phyloP scores from a whole-genome alignment of 2,113 vertebrate genomes.

The Turdus rufiventris region DNA sequence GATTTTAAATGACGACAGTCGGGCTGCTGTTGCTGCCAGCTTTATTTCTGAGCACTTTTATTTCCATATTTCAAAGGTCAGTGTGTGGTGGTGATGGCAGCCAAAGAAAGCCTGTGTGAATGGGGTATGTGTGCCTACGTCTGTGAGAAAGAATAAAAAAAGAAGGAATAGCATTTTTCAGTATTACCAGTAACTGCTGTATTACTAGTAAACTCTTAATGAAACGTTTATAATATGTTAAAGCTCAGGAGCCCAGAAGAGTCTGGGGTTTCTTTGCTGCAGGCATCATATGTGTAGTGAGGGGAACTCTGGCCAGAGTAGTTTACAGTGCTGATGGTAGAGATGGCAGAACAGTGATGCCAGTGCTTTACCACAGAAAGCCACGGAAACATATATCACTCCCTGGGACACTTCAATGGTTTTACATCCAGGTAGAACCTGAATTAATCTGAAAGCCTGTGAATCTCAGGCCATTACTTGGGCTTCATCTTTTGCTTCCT shows the following conservation, averaged over 20 bases:
- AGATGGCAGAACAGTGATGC: neutral
- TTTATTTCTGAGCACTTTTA: conserved; percentile 77
- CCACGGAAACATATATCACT: neutral
- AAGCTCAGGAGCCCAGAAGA: neutral
- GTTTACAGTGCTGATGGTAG: neutral
- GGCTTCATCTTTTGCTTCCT: neutral
- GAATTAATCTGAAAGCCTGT: neutral
- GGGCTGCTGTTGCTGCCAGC: conserved; percentile 69
- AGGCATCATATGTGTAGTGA: neutral
- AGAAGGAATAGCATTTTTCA: neutral
- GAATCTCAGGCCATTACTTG: neutral
- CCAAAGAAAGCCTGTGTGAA: conserved; percentile 61
- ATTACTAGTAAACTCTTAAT: neutral
- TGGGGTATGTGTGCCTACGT: neutral
- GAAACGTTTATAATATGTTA: neutral
- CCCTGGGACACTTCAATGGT: neutral
- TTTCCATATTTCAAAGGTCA: conserved; percentile 81
- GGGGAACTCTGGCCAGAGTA: neutral
- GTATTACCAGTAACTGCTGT: neutral
- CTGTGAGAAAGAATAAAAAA: neutral
- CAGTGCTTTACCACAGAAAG: neutral
- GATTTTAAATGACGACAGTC: conserved; percentile 69
- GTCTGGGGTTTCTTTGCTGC: neutral
- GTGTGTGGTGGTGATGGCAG: conserved; percentile 40
- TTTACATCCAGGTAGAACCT: neutral